Percentiles rank a stretch among this genome's conserved stretches.
These are phyloP conservation scores for Pocillopora damicornis DNA, from an alignment of 64 coral and sea anemone genomes.

Conservation along the genomic window DNA sequence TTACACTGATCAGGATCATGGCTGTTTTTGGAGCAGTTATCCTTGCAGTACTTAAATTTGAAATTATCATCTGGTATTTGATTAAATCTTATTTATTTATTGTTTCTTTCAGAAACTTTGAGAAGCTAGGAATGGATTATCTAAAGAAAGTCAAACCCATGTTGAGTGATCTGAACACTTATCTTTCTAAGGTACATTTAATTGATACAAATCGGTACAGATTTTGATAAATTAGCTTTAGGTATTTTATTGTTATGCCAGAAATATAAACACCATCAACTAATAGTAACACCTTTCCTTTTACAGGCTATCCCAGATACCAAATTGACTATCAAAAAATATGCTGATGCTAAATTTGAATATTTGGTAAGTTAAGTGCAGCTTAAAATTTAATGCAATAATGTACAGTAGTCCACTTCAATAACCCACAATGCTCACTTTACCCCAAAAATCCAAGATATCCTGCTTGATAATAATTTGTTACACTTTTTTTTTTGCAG, in stretches of 20 bases:
- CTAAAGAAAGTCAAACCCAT: slow-evolving; percentile 99
- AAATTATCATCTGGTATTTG: background rate
- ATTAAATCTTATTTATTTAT: background rate
- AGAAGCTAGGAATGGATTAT: slow-evolving; percentile 94
- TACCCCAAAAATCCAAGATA: background rate
- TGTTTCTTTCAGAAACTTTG: slow-evolving; percentile 70
- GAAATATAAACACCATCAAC: too few species aligned
- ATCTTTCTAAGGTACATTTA: slow-evolving; percentile 79
- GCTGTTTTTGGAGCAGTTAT: too few species aligned
- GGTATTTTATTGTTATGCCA: too few species aligned
- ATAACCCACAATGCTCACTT: too few species aligned
- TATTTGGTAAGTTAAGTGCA: slow-evolving; percentile 71
- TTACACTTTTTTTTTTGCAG: slow-evolving; percentile 46
- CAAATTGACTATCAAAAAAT: slow-evolving; percentile 93
- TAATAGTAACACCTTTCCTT: background rate
- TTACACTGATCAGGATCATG: too few species aligned
- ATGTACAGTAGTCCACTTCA: too few species aligned
- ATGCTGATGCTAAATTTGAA: slow-evolving; percentile 99
- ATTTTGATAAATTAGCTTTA: too few species aligned
- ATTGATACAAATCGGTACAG: background rate
- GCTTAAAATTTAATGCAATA: too few species aligned
- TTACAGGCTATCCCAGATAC: slow-evolving; percentile 95
- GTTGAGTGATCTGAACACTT: slow-evolving; percentile 95
- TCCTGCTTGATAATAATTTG: background rate
- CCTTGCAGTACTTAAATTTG: too few species aligned